phyloP scores from a whole-genome alignment of 2,113 vertebrate species.

The Halichoerus grypus region DNA sequence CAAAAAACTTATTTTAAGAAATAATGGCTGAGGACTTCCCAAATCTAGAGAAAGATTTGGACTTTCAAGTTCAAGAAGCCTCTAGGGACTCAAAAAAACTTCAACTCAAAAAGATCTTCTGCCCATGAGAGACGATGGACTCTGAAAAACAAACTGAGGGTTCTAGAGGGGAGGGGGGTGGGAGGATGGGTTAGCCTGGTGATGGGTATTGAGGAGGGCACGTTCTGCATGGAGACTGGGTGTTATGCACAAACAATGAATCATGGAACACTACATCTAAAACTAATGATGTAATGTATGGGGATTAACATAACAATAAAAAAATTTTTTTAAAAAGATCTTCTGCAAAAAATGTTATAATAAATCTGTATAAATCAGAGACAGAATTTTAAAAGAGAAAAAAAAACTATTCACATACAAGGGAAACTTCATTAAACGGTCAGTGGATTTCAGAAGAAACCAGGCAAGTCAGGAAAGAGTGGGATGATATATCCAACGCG shows the following conservation, averaged over 20 bases:
- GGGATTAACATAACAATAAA: no score
- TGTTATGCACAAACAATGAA: no score
- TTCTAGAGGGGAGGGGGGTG: no score
- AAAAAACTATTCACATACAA: background rate
- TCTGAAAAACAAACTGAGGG: no score
- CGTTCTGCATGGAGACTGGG: no score
- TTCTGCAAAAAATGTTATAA: background rate
- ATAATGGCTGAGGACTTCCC: background rate
- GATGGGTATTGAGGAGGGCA: no score
- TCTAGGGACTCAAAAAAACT: background rate
- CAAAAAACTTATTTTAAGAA: background rate
- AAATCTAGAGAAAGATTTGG: background rate
- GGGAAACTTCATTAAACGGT: background rate
- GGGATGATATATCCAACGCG: background rate
- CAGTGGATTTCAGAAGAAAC: background rate
- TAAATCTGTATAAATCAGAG: background rate
- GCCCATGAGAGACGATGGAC: no score
- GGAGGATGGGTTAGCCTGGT: no score
- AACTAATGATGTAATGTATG: no score
- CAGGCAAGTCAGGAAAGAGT: background rate
- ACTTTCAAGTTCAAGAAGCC: background rate
- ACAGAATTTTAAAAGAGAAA: background rate
- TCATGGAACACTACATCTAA: no score
- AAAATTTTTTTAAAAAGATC: background rate
- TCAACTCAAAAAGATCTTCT: background rate